Evolutionary conservation across 2,888 invertebrate species (phyloP), one percentile per base, ranked within the genome.

Genomic region (Dendrolimus houi): DNA sequence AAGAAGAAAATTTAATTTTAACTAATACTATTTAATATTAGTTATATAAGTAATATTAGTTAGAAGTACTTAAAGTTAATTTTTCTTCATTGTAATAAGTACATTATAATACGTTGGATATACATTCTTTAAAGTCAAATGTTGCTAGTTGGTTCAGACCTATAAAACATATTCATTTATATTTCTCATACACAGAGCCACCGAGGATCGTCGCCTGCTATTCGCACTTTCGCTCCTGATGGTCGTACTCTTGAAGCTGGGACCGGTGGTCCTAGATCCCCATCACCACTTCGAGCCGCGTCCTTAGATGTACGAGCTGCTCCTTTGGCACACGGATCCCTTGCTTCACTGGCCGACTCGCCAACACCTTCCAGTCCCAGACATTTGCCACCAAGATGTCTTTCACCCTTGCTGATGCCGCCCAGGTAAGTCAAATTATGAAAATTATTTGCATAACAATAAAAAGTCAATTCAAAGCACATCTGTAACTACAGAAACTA

Each of bases 121-220:
- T 17, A 17, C 17, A 17, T 17, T 17, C 17, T 2, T 17, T 17
- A 17, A 17, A 17, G 17, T 17, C 6, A 29, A 29, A 29, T 29
- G 29, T 29, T 29, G 29, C 29, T 29, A 29, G 6, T 29, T 29
- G 29, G 29, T 29, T 29, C 29, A 29, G 29, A 29, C 29, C 29
- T 2, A 6, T 29, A 29, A 3, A 29, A 29, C 29, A 29, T 29
- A 29, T 29, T 29, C 3, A 29, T 29, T 29, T 29, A 29, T 29
- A 29, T 29, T 54, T 56, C 57, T 65, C 64, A 2, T 29, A 29
- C 29, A 47, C 81, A 94, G 93, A 93, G 94, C 66, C 95, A 95
- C 73, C 94, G 96, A 53, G 96, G 95, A 8, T 95, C 96, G 0
- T 96, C 96, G 0, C 96, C 96, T 0, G 96, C 96, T 65, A 96